Percentiles rank a stretch among this genome's conserved stretches.
Conservation (phyloP, 2,797 vertebrate genomes). For the Danio choprae region DNA sequence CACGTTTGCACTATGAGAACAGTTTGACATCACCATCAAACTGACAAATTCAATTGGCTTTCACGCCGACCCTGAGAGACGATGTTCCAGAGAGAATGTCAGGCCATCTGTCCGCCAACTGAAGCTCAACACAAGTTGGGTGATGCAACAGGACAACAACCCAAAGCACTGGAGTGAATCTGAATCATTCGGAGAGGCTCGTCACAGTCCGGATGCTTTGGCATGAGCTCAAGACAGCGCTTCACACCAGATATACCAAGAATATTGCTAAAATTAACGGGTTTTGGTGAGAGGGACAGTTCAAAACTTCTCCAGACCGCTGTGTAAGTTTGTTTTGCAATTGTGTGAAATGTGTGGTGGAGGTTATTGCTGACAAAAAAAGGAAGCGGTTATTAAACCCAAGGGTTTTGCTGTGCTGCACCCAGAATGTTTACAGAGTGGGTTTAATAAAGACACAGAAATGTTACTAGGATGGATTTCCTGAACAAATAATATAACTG, state of each 20-base stretch:
- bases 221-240: neutral
- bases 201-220: neutral
- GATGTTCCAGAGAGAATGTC: conserved; percentile 2
- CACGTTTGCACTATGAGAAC: neutral
- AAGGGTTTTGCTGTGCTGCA: neutral
- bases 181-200: neutral
- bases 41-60: conserved; percentile 8
- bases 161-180: neutral
- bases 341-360: neutral
- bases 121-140: conserved; percentile 16
- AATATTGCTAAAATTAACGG: neutral
- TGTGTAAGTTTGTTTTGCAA: neutral
- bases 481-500: too few relatives aligned
- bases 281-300: neutral
- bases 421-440: neutral
- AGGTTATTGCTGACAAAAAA: neutral
- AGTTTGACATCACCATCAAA: conserved; percentile 10
- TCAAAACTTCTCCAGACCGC: neutral
- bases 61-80: neutral
- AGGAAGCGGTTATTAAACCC: neutral
- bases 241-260: neutral
- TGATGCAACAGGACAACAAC: conserved; percentile 17
- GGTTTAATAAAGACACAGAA: neutral
- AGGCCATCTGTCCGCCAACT: conserved; percentile 10
- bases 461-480: neutral